A percentile compares a stretch with the other conserved stretches of the same genome.
Conservation (phyloP, 2,888 invertebrate species). For the Amiota minor region DNA sequence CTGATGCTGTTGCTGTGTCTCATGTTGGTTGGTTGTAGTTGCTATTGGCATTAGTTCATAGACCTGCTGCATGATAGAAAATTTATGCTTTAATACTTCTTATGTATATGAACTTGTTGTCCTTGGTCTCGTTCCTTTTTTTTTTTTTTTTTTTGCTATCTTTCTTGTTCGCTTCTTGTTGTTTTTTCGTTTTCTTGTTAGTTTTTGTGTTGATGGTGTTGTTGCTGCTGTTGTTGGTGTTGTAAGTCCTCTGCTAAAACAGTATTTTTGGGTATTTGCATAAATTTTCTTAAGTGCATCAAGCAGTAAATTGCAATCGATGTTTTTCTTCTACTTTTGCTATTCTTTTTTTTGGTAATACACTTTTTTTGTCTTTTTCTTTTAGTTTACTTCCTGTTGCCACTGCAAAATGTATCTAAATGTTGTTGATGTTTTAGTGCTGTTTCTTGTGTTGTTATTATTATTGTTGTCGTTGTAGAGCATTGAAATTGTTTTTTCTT, state of each 20-base stretch:
- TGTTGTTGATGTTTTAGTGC: constrained; percentile 16
- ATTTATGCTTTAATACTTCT: constrained; percentile 61
- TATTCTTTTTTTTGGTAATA: constrained; percentile 21
- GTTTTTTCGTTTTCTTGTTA: constrained; percentile 55
- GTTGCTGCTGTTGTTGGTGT: constrained; percentile 12
- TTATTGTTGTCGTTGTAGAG: constrained; percentile 33
- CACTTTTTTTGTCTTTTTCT: too few relatives aligned
- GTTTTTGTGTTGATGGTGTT: background rate
- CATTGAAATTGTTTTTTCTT: constrained; percentile 62
- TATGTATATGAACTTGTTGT: constrained; percentile 41
- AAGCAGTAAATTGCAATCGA: constrained; percentile 70
- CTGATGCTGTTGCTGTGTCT: background rate
- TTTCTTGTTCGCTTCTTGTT: background rate
- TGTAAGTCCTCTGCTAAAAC: constrained; percentile 44
- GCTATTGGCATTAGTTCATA: constrained; percentile 52
- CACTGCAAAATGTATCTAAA: too few relatives aligned
- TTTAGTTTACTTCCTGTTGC: too few relatives aligned
- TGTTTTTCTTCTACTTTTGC: constrained; percentile 53
- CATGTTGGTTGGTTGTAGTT: background rate
- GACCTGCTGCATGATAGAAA: constrained; percentile 61
- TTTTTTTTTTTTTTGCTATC: constrained; percentile 20
- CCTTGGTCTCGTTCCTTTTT: constrained; percentile 53
- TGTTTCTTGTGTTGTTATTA: constrained; percentile 24
- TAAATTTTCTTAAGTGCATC: constrained; percentile 72
- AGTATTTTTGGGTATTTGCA: constrained; percentile 71